Evolutionary conservation across 2,113 vertebrate genomes (phyloP).

Genomic region (Channa maculata): DNA sequence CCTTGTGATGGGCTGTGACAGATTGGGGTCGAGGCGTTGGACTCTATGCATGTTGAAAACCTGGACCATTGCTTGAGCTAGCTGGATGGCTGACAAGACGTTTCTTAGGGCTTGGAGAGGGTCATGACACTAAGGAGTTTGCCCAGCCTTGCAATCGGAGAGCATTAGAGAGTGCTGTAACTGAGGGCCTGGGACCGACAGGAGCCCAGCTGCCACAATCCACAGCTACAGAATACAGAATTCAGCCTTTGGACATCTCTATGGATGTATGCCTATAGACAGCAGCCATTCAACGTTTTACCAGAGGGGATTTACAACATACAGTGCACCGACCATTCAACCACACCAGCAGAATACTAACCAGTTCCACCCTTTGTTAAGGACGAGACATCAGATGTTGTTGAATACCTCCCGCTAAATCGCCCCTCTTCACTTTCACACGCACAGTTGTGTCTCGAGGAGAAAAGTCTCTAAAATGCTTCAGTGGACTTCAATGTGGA

Average conservation of each 20-base stretch:
- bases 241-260: constrained; percentile 51
- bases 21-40: constrained; percentile 75
- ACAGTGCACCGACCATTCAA: constrained; percentile 49
- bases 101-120: constrained; percentile 78
- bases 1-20: constrained; percentile 76
- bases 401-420: constrained; percentile 66
- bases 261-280: constrained; percentile 52
- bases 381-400: constrained; percentile 71
- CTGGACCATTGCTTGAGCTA: constrained; percentile 49
- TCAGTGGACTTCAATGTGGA: constrained; percentile 73
- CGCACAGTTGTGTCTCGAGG: constrained; percentile 61
- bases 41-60: constrained; percentile 58
- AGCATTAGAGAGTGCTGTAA: constrained; percentile 48
- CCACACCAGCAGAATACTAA: constrained; percentile 72
- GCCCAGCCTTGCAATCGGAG: constrained; percentile 55
- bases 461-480: constrained; percentile 78
- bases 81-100: constrained; percentile 65
- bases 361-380: constrained; percentile 69
- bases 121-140: constrained; percentile 69
- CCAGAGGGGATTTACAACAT: constrained; percentile 69
- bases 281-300: constrained; percentile 64
- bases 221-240: constrained; percentile 58
- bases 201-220: constrained; percentile 52
- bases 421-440: constrained; percentile 59
- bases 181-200: constrained; percentile 66